These are phyloP conservation scores for Drosophila algonquin DNA, from an alignment of 2,888 invertebrate species.

Conservation along the genomic window DNA sequence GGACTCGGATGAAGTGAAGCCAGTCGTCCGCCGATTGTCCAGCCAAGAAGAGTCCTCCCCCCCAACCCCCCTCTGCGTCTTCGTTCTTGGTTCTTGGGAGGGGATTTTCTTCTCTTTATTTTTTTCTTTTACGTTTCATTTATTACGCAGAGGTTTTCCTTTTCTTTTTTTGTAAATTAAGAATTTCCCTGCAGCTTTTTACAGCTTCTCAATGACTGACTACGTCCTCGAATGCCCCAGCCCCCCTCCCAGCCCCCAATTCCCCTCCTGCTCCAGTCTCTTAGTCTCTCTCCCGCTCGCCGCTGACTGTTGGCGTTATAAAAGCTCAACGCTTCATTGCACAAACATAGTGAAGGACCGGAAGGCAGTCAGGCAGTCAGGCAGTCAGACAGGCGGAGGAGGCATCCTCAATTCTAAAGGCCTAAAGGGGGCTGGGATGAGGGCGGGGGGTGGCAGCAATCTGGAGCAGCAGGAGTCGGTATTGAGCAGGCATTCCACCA, in stretches of 20 bases:
- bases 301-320: constrained; percentile 76
- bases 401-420: constrained; percentile 45
- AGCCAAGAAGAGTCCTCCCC: constrained; percentile 19
- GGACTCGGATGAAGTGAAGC: not conserved
- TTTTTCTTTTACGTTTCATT: constrained; percentile 69
- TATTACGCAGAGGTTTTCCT: constrained; percentile 64
- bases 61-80: not conserved
- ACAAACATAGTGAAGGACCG: constrained; percentile 63
- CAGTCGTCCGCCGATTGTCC: constrained; percentile 54
- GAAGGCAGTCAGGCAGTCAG: constrained; percentile 36
- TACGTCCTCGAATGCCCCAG: constrained; percentile 2
- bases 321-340: constrained; percentile 77
- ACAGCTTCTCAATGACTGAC: constrained; percentile 66
- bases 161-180: constrained; percentile 64
- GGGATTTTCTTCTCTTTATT: constrained; percentile 5
- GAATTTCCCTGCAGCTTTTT: constrained; percentile 69
- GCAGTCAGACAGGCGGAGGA: constrained; percentile 23
- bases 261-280: constrained; percentile 26
- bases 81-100: constrained; percentile 22
- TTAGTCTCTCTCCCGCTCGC: constrained; percentile 42
- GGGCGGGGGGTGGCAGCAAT: not conserved
- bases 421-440: constrained; percentile 22
- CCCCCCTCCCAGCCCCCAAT: constrained; percentile 9
- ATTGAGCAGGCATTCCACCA: constrained; percentile 49
- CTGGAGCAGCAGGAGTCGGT: constrained; percentile 4